These are phyloP conservation scores for Megathymus violae DNA, from an alignment of 1,140 invertebrate genomes.

Conservation along the genomic window DNA sequence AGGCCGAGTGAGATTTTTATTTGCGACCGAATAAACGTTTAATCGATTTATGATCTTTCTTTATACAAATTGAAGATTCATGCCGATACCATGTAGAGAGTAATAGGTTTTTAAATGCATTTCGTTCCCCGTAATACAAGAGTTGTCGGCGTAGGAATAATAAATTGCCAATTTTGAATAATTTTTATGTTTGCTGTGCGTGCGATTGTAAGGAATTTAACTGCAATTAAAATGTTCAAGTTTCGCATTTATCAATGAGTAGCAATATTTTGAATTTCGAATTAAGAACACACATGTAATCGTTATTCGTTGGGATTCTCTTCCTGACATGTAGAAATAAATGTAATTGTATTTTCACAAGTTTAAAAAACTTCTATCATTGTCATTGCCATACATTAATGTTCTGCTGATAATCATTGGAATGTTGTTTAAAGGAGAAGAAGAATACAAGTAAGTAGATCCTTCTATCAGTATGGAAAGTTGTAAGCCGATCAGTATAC, in stretches of 20 bases:
- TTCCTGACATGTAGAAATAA: constrained; percentile 1
- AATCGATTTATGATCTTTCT: constrained; percentile 58
- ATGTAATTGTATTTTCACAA: no score
- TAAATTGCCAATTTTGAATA: constrained; percentile 55
- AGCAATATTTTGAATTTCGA: constrained; percentile 36
- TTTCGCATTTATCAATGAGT: constrained; percentile 36
- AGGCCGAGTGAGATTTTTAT: constrained; percentile 46
- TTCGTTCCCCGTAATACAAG: constrained; percentile 49
- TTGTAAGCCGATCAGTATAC: no score
- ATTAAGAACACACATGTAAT: constrained; percentile 21
- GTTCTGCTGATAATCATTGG: no score
- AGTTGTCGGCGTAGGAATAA: constrained; percentile 42
- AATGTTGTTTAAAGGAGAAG: no score
- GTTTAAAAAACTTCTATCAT: no score
- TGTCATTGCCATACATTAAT: no score
- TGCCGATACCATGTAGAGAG: constrained; percentile 57
- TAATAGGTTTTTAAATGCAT: constrained; percentile 73
- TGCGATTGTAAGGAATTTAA: constrained; percentile 41
- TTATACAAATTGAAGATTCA: constrained; percentile 56
- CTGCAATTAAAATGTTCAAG: constrained; percentile 55
- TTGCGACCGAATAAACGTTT: constrained; percentile 54
- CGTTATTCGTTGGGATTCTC: constrained; percentile 18
- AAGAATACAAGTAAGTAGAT: no score
- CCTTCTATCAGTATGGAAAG: no score
- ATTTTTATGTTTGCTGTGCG: constrained; percentile 51